Evolutionary conservation across 2,113 vertebrate genomes (phyloP).

Genomic region (Pygoscelis adeliae): DNA sequence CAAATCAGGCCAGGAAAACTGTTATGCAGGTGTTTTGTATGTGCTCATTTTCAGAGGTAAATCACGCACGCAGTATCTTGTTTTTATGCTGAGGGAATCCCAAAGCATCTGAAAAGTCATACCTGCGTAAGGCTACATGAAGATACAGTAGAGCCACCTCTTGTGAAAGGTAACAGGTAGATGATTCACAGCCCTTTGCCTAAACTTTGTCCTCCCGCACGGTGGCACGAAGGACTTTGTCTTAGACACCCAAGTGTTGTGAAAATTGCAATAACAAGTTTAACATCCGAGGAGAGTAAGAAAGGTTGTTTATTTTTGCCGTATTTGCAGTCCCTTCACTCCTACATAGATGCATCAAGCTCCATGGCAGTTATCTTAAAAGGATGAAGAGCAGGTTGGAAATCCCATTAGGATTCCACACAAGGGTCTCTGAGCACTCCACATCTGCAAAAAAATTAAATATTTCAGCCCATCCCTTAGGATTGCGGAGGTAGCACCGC

Average conservation of each 20-base stretch:
- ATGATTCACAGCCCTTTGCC: neutral
- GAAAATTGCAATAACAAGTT: neutral
- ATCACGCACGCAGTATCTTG: rapidly evolving
- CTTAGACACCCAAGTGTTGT: rapidly evolving
- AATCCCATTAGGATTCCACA: neutral
- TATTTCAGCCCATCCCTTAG: neutral
- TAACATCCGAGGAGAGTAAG: neutral
- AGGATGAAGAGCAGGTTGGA: neutral
- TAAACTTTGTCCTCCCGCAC: neutral
- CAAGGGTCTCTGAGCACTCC: neutral
- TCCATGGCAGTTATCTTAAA: neutral
- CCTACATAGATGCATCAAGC: neutral
- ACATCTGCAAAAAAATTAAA: neutral
- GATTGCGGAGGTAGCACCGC: rapidly evolving
- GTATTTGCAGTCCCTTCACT: neutral
- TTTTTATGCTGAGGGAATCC: neutral
- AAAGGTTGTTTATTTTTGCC: neutral
- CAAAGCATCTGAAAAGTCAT: neutral
- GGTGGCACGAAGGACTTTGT: rapidly evolving
- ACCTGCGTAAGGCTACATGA: rapidly evolving
- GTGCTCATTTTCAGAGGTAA: neutral
- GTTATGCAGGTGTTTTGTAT: neutral
- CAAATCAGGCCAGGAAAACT: neutral
- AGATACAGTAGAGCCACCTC: neutral
- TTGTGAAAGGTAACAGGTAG: neutral